phyloP scores from a whole-genome alignment of 2,888 invertebrate genomes.

The Dastarcus helophoroides region DNA sequence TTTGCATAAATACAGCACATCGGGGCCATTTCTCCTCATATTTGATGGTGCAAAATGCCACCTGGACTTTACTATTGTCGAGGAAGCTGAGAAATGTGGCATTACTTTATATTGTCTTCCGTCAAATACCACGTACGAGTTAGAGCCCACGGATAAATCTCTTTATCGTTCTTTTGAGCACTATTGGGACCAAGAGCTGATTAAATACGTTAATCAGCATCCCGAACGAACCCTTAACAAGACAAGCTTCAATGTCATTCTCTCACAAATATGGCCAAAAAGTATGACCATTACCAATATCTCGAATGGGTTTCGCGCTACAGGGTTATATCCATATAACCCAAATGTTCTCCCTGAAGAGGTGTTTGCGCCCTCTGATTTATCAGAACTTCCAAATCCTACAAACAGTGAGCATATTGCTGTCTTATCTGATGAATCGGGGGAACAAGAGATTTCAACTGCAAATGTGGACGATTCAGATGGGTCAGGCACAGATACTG shows the following conservation, averaged over 20 bases:
- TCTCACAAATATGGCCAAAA: conserved; percentile 20
- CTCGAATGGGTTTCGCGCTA: conserved; percentile 18
- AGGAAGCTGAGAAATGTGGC: too few species aligned
- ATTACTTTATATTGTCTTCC: too few species aligned
- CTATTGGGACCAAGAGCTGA: too few species aligned
- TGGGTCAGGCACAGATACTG: conserved; percentile 6
- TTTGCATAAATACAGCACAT: too few species aligned
- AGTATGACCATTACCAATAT: conserved; percentile 19
- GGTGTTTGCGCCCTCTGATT: too few species aligned
- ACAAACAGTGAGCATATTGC: conserved; percentile 10
- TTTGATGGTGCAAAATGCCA: too few species aligned
- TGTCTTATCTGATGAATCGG: conserved; percentile 9
- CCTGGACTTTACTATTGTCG: too few species aligned
- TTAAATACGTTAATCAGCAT: conserved; percentile 5
- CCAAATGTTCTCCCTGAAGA: conserved; percentile 19
- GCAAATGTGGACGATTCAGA: conserved; percentile 10
- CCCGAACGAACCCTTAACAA: conserved; percentile 9
- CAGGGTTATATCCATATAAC: conserved; percentile 21
- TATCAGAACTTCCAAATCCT: conserved; percentile 11
- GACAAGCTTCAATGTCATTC: too few species aligned
- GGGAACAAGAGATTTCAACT: conserved; percentile 10
- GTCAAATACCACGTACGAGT: too few species aligned
- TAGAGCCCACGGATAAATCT: too few species aligned
- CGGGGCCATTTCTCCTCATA: too few species aligned
- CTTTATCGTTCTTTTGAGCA: too few species aligned